Evolutionary conservation across 2,888 invertebrate species (phyloP), one percentile per base, ranked within the genome.

Genomic region (Nomada fabriciana): DNA sequence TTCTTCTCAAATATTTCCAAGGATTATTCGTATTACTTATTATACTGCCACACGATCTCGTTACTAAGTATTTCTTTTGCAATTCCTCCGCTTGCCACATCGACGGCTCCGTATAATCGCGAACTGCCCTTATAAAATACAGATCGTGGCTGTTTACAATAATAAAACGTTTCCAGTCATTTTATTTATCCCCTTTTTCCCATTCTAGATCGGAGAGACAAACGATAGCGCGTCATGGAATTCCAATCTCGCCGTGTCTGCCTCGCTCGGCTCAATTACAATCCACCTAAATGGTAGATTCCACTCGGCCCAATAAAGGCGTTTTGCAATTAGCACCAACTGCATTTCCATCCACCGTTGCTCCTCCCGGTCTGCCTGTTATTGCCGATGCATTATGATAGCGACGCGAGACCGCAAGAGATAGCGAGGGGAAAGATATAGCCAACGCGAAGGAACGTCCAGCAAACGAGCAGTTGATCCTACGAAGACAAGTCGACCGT

Each of bases 321-420:
- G 80, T 81, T 78, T 72, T 64, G 82, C 82, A 84, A 86, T 86
- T 86, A 86, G 76, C 76, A 76, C 72, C 68, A 36, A 72, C 76
- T 77, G 76, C 63, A 80, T 79, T 76, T 84, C 72, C 69, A 79
- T 83, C 83, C 65, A 42, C 69, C 18, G 52, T 63, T 50, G 73
- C 72, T 80, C 65, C 80, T 83, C 81, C 74, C 68, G 60, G 52
- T 57, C 72, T 50, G 52, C 73, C 81, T 63, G 80, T 83, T 82
- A 86, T 87, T 86, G 83, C 80, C 71, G 80, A 85, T 86, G 71
- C 82, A 83, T 83, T 80, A 83, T 76, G 86, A 86, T 85, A 86
- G 77, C 82, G 63, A 59, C 65, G 55, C 65, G 69, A 65, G 68
- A 67, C 76, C 67, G 47, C 76, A 73, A 43, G 55, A 80, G 76